phyloP scores from a whole-genome alignment of 2,888 invertebrate species.

The Protonemura montana region DNA sequence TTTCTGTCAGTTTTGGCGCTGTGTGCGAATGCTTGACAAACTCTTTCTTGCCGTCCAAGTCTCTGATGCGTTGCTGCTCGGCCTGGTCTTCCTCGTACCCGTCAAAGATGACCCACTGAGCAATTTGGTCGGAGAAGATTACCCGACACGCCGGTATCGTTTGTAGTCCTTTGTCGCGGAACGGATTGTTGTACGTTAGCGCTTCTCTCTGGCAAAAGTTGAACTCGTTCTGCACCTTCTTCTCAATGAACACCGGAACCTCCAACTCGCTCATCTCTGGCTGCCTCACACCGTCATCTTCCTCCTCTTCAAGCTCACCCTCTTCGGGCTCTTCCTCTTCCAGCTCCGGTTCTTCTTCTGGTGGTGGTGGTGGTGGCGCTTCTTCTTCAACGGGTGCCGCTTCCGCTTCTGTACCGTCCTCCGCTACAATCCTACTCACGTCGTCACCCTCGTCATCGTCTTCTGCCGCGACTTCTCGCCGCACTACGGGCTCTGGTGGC shows the following conservation, averaged over 20 bases:
- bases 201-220: slow-evolving; percentile 94
- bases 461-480: background rate
- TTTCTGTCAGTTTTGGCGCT: background rate
- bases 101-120: slow-evolving; percentile 92
- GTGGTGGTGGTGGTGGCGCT: background rate
- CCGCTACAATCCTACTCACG: background rate
- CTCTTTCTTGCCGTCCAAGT: slow-evolving; percentile 52
- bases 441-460: background rate
- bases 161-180: slow-evolving; percentile 74
- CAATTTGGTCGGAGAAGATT: slow-evolving; percentile 76
- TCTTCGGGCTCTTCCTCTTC: background rate
- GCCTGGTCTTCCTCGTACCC: slow-evolving; percentile 77
- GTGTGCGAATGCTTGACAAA: background rate
- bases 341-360: background rate
- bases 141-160: slow-evolving; percentile 88
- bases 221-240: slow-evolving; percentile 92
- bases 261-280: slow-evolving; percentile 51
- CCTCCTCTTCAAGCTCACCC: background rate
- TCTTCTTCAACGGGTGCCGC: background rate
- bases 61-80: background rate
- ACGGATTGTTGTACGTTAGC: slow-evolving; percentile 78
- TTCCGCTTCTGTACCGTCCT: background rate
- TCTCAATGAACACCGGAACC: slow-evolving; percentile 54
- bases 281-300: slow-evolving; percentile 50
- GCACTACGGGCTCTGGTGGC: background rate